Percentiles rank a stretch among this genome's conserved stretches.
Evolutionary conservation across 1,140 invertebrate genomes (phyloP).

Genomic region (Drosophila kohkoa): DNA sequence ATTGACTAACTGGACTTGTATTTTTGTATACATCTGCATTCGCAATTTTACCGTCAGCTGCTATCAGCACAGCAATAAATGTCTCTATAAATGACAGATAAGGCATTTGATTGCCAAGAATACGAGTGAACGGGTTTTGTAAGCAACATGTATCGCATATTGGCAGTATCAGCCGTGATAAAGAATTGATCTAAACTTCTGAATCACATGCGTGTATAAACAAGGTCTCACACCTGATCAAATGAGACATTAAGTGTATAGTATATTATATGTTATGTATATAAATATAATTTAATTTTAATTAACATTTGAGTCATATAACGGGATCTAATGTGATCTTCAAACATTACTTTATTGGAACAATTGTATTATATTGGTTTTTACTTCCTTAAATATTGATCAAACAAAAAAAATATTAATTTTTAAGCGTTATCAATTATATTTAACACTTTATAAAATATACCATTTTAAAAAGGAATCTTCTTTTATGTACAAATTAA

Average conservation of each 20-base stretch:
- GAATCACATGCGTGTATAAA: background rate
- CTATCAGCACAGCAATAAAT: slow-evolving; percentile 38
- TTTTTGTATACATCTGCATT: background rate
- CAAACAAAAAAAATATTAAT: no score
- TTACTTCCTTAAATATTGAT: no score
- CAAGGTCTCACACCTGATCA: background rate
- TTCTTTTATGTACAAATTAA: no score
- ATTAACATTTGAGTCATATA: no score
- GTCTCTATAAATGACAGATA: slow-evolving; percentile 54
- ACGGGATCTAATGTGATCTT: no score
- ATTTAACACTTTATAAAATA: no score
- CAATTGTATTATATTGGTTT: no score
- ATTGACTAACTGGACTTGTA: slow-evolving; percentile 49
- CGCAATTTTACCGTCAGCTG: background rate
- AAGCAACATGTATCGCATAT: background rate
- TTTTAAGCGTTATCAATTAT: no score
- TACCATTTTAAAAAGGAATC: no score
- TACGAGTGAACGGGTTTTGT: background rate
- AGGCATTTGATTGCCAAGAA: slow-evolving; percentile 23
- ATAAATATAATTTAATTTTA: no score
- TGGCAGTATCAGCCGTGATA: background rate
- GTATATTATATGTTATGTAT: no score
- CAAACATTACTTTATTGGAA: no score
- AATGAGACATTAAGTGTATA: background rate
- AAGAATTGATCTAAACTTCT: slow-evolving; percentile 19